Evolutionary conservation across 2,888 invertebrate species (phyloP), one percentile per base, ranked within the genome.

Genomic region (Calliopum simillimum): DNA sequence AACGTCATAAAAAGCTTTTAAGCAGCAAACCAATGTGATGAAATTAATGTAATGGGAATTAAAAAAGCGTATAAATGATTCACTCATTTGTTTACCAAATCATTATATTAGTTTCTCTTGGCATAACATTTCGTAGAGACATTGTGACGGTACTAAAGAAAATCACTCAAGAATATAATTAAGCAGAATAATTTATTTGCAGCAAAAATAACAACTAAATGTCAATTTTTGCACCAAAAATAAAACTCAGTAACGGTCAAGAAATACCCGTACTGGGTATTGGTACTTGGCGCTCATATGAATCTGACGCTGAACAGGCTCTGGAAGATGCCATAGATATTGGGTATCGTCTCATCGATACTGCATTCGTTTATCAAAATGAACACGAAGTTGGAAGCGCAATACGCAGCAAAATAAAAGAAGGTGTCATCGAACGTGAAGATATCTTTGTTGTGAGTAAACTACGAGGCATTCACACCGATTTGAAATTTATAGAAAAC

Each of bases 251-350:
- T 78, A 91, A 91, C 79, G 92, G 91, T 0, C 76, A 84, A 23
- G 87, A 90, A 73, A 89, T 92, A 78, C 94, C 94, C 0, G 87
- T 89, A 2, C 81, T 94, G 1, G 94, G 93, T 0, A 86, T 94
- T 16, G 94, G 94, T 8, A 94, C 94, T 5, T 85, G 83, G 82
- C 82, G 78, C 4, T 82, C 83, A 3, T 80, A 76, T 69, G 79
- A 82, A 70, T 80, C 80, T 16, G 75, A 79, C 56, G 79, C 83
- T 4, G 81, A 79, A 49, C 76, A 76, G 49, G 84, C 86, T 1
- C 80, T 87, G 3, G 84, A 83, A 71, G 81, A 82, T 61, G 88
- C 89, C 14, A 85, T 89, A 6, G 87, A 88, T 67, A 79, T 83
- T 23, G 89, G 89, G 1, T 89, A 88, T 77, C 83, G 88, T 14